Conservation (phyloP, 1,140 invertebrate species). For the Lineus longissimus region DNA sequence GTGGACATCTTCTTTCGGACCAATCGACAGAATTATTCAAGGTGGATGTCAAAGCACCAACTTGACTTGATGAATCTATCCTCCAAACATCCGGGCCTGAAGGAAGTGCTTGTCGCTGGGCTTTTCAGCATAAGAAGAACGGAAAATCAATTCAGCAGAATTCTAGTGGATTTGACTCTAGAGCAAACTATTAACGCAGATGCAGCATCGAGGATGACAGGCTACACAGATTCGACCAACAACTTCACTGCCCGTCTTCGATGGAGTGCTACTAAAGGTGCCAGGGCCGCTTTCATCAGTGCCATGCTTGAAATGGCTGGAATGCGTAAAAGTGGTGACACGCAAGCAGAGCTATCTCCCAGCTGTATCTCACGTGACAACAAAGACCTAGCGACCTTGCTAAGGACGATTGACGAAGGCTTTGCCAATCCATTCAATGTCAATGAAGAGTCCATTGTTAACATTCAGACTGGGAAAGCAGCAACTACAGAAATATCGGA, state of each 20-base stretch:
- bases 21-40: conserved; percentile 15
- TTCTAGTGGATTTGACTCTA: conserved; percentile 20
- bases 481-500: background rate
- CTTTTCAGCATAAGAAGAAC: conserved; percentile 18
- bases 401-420: background rate
- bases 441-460: background rate
- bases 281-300: background rate
- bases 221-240: conserved; percentile 8
- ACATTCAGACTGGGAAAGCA: background rate
- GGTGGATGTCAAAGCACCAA: conserved; percentile 17
- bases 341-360: background rate
- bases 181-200: conserved; percentile 25
- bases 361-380: background rate
- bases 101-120: conserved; percentile 10
- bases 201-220: conserved; percentile 21
- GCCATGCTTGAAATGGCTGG: background rate
- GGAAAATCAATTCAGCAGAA: conserved; percentile 15
- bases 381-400: background rate
- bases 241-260: conserved; percentile 2
- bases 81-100: conserved; percentile 12
- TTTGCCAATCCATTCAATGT: background rate
- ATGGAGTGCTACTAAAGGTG: conserved; percentile 19
- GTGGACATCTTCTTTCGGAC: conserved; percentile 17
- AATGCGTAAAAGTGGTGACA: background rate
- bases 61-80: conserved; percentile 17